Evolutionary conservation across 2,113 vertebrate species (phyloP).

Genomic region (Acanthochromis polyacanthus): DNA sequence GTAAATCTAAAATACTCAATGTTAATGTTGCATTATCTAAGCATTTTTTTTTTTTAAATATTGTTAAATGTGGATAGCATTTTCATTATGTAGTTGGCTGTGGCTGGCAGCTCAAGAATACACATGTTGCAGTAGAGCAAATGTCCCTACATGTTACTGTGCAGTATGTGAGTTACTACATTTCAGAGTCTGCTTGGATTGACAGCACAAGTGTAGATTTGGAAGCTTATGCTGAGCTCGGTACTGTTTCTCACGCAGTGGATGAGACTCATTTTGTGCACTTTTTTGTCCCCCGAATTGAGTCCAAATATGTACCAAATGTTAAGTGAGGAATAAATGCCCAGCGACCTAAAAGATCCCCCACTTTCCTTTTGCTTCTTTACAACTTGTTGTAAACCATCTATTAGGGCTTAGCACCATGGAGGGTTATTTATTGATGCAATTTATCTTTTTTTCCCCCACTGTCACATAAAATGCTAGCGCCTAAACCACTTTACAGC

Average conservation of each 20-base stretch:
- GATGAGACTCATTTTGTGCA: constrained; percentile 1
- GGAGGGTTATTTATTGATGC: constrained; percentile 92
- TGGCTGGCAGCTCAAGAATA: too few species aligned
- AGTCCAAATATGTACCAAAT: constrained; percentile 61
- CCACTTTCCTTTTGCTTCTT: constrained; percentile 85
- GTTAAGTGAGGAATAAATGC: constrained; percentile 10
- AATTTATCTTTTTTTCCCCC: constrained; percentile 77
- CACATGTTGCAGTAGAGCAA: too few species aligned
- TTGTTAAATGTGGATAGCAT: too few species aligned
- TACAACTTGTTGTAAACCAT: constrained; percentile 78
- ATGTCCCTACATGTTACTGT: too few species aligned
- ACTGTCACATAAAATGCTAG: constrained; percentile 90
- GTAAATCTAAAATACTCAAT: too few species aligned
- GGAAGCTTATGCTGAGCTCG: neutral
- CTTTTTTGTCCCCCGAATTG: constrained; percentile 26
- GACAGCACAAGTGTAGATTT: too few species aligned
- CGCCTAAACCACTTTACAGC: constrained; percentile 84
- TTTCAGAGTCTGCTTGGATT: too few species aligned
- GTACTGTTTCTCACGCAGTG: neutral
- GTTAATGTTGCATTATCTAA: too few species aligned
- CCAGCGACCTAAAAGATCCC: constrained; percentile 72
- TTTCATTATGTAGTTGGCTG: too few species aligned
- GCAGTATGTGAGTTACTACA: too few species aligned
- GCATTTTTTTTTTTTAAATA: too few species aligned
- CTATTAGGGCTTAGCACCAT: constrained; percentile 78